These are phyloP conservation scores for Notothenia coriiceps DNA, from an alignment of 2,113 vertebrate species.

Conservation along the genomic window DNA sequence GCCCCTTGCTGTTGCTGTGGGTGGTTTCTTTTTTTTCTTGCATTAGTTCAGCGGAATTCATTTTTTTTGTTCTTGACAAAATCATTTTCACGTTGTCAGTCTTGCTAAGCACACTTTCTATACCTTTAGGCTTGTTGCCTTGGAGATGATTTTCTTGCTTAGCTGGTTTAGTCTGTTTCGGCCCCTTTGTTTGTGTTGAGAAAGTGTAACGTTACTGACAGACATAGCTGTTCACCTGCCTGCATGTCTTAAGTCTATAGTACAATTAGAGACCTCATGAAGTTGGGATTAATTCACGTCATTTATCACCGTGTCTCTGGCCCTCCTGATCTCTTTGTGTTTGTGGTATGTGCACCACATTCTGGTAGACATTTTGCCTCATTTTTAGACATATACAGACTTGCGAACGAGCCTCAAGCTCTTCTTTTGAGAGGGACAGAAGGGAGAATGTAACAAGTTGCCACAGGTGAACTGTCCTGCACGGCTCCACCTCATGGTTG, in stretches of 20 bases:
- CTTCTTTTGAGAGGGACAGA: not conserved
- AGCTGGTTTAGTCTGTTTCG: conserved; percentile 8
- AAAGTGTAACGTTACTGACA: not conserved
- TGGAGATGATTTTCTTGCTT: conserved; percentile 34
- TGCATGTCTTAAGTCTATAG: not conserved
- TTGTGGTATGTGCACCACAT: not conserved
- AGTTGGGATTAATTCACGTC: not conserved
- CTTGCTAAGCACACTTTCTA: not conserved
- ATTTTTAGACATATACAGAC: conserved; percentile 2
- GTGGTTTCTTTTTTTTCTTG: not conserved
- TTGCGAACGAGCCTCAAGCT: not conserved
- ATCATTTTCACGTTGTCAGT: not conserved
- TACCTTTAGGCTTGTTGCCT: conserved; percentile 37
- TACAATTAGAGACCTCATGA: not conserved
- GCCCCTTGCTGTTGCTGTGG: conserved; percentile 16
- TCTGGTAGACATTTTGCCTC: not conserved
- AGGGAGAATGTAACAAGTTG: not conserved
- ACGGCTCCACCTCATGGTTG: not conserved
- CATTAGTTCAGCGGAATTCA: not conserved
- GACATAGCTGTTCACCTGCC: not conserved
- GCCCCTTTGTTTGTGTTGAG: not conserved
- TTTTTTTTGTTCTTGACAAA: conserved; percentile 18
- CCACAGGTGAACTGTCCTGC: conserved; percentile 1
- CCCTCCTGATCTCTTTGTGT: not conserved
- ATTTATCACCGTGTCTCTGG: not conserved